Conservation (phyloP, 2,113 vertebrate species). For the Coracopsis vasa region DNA sequence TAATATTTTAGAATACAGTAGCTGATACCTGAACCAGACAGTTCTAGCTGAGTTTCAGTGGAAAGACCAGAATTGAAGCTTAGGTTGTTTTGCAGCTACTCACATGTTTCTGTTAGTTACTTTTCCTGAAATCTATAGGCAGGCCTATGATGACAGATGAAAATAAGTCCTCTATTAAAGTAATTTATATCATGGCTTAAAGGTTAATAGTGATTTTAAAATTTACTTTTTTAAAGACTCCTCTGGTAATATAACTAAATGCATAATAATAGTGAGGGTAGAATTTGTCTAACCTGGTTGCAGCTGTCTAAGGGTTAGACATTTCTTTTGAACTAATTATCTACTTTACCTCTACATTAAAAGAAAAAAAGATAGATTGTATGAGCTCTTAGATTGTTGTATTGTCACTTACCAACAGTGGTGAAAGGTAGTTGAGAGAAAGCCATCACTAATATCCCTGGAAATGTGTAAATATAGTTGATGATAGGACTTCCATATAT, state of each 20-base stretch:
- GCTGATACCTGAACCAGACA: neutral
- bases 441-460: neutral
- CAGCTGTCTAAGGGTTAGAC: neutral
- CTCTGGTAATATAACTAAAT: neutral
- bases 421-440: neutral
- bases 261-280: neutral
- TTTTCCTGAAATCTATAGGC: neutral
- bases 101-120: neutral
- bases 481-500: neutral
- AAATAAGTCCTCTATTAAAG: neutral
- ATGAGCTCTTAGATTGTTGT: neutral
- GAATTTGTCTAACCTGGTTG: neutral
- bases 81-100: neutral
- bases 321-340: neutral
- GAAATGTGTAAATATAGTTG: neutral
- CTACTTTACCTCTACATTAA: neutral
- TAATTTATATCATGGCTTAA: neutral
- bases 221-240: neutral
- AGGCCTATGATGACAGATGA: neutral
- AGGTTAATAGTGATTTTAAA: constrained; percentile 10
- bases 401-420: neutral
- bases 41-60: neutral
- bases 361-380: neutral
- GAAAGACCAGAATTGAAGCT: neutral
- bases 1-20: neutral